Evolutionary conservation across 1,140 invertebrate genomes (phyloP), one percentile per base, ranked within the genome.

Genomic region (Popillia japonica): DNA sequence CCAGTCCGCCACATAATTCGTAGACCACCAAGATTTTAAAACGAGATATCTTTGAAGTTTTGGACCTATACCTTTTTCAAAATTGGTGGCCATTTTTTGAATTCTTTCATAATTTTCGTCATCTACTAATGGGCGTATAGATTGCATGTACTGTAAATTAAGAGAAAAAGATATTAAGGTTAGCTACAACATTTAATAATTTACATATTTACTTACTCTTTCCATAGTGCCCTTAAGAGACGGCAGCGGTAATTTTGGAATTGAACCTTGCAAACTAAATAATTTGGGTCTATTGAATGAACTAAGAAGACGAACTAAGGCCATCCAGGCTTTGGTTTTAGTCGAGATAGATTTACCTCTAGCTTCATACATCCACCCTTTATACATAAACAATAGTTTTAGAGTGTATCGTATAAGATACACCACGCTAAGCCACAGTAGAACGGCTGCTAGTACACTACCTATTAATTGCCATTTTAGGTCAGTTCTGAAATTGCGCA

Each of bases 291-390:
- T 95, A 82, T 94, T 95, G 90, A 94, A 94, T 6, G 93, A 92
- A 4, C 93, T 94, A 0, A 96, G 88, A n/a, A 95, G 83, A 84
- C 92, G 93, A 11, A 97, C 94, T 6, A 92, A 86, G 8, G 92
- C 89, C 23, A 94, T 86, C 98, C 98, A 99, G 0, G 97, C 61
- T 89, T 92, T 94, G 0, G 97, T 98, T 44, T 88, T 85, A 0
- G 90, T 41, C 0, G 95, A 96, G 20, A 94, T 87, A 0, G 92
- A 92, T 22, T 89, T 92, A 2, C 92, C 95, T 81, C 96, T 88
- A 0, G 92, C 89, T 87, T 99, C 97, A 86, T 98, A 99, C 94
- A 99, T 98, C 98, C 98, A 99, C 78, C 95, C 96, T 90, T 99
- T 98, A 89, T 99, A 99, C 86, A 95, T 94, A 17, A 99, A 92